Evolutionary conservation across 2,113 vertebrate species (phyloP), one percentile per base, ranked within the genome.

Genomic region (Phyllopteryx taeniolatus): DNA sequence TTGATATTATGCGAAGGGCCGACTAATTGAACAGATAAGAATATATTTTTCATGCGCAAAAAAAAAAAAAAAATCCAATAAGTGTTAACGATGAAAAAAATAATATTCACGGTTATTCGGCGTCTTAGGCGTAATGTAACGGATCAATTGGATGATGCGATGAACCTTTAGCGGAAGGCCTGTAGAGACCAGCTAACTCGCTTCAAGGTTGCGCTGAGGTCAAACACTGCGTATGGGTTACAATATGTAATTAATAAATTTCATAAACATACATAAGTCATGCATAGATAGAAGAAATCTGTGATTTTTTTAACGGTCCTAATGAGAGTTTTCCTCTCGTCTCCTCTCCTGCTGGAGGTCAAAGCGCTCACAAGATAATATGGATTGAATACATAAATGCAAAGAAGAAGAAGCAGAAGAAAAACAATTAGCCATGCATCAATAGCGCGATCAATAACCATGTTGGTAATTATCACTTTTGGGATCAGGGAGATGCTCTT

Each of bases 401-500:
- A 73, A 66, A 66, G 44, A 17, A 82, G 87, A 90, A 93, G 31
- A 60, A 33, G 19, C 4, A 27, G 19, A 31, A 68, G 53, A 82
- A 87, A 91, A 93, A 93, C 90, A 93, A 93, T 93, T 93, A 93
- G 91, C 77, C 35, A 91, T 85, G 86, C 91, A 91, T 94, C 92
- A 76, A 91, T 92, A 91, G 74, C 78, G 66, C 14, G 90, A 92
- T 93, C 92, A 80, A 94, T 93, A 91, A 83, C 77, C 80, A 90
- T 91, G 90, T 90, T 89, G 85, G 88, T 93, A 94, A 93, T 93
- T 91, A 92, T 92, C 88, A 93, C 92, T 92, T 90, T 87, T 86
- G 93, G 92, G 91, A 93, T 78, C 81, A 47, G 80, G 86, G 88
- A 91, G 87, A 88, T 88, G 88, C 79, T 85, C 74, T 90, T 88